These are phyloP conservation scores for Lypha dubia DNA, from an alignment of 2,888 invertebrate genomes.

Conservation along the genomic window DNA sequence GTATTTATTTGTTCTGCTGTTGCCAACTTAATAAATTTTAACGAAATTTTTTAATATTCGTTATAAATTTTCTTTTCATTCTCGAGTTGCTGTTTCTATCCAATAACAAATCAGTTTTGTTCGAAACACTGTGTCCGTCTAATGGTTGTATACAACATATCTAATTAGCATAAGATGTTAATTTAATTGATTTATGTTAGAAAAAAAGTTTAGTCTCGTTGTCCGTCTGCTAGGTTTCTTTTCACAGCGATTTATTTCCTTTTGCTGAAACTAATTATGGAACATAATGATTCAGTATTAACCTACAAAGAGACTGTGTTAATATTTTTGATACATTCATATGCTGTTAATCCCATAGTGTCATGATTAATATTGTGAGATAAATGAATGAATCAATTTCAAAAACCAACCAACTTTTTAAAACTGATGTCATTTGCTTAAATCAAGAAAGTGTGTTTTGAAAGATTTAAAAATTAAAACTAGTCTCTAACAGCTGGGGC, in stretches of 20 bases:
- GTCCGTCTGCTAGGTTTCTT: conserved; percentile 20
- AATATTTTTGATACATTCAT: too few species aligned
- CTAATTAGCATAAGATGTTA: conserved; percentile 65
- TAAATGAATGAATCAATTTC: conserved; percentile 29
- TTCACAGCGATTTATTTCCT: conserved; percentile 41
- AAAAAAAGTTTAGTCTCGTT: conserved; percentile 23
- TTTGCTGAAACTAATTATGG: conserved; percentile 16
- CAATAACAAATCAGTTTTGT: not conserved
- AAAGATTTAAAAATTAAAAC: not conserved
- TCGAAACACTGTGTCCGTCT: not conserved
- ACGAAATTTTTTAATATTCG: not conserved
- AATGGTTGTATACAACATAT: conserved; percentile 34
- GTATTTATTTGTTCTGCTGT: conserved; percentile 42
- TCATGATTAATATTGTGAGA: conserved; percentile 40
- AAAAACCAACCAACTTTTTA: conserved; percentile 1
- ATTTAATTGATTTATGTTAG: conserved; percentile 68
- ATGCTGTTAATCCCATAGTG: conserved; percentile 23
- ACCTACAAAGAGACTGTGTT: conserved; percentile 12
- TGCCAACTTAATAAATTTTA: conserved; percentile 57
- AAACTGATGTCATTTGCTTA: conserved; percentile 23
- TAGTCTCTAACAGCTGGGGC: not conserved
- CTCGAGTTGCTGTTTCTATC: conserved; percentile 9
- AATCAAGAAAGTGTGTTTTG: not conserved
- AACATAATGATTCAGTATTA: conserved; percentile 30
- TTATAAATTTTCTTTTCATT: conserved; percentile 32